These are phyloP conservation scores for Alectoris magna DNA, from an alignment of 2,797 vertebrate species.

Conservation along the genomic window DNA sequence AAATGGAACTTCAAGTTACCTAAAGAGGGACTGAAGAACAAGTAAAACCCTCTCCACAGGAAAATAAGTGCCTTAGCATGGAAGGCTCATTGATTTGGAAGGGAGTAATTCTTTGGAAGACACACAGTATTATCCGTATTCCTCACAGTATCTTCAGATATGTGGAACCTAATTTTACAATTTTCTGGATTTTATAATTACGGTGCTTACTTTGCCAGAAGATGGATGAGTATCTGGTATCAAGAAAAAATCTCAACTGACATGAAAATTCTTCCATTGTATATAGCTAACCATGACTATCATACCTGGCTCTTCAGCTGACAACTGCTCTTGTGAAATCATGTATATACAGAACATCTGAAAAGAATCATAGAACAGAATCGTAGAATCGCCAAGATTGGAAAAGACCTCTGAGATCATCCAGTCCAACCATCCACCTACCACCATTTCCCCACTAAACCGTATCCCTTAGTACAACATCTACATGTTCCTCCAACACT, in stretches of 20 bases:
- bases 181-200: neutral
- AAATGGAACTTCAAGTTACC: neutral
- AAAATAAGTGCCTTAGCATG: neutral
- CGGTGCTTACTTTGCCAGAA: neutral
- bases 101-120: neutral
- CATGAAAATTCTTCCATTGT: neutral
- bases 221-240: neutral
- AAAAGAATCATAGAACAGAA: neutral
- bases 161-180: neutral
- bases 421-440: too few relatives aligned
- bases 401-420: too few relatives aligned
- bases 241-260: neutral
- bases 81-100: neutral
- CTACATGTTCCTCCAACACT: too few relatives aligned
- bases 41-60: constrained; percentile 78
- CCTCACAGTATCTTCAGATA: neutral
- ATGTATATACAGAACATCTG: fast-evolving
- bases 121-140: neutral
- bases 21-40: neutral
- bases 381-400: too few relatives aligned
- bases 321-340: neutral
- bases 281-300: neutral
- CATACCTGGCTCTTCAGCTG: neutral
- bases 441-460: too few relatives aligned
- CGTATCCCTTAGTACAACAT: too few relatives aligned